Conservation (phyloP, 1,140 invertebrate genomes). For the Epicauta chinensis region DNA sequence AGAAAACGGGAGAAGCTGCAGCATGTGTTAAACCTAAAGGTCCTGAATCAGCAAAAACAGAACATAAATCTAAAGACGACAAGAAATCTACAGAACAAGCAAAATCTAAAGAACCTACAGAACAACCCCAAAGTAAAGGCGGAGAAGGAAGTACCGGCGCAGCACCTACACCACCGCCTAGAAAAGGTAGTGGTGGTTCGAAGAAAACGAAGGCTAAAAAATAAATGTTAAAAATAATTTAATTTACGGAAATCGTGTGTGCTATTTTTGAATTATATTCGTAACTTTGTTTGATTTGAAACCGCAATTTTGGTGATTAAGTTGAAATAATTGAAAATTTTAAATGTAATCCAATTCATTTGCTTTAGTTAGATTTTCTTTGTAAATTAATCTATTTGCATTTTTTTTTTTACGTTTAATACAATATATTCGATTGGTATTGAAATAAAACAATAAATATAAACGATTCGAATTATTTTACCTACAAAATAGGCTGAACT, state of each 20-base stretch:
- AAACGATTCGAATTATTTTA: not conserved
- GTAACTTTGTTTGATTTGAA: no score
- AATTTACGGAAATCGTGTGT: no score
- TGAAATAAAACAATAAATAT: not conserved
- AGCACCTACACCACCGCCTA: slow-evolving; percentile 26
- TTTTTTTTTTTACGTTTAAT: not conserved
- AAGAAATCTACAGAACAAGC: not conserved
- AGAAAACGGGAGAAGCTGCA: slow-evolving; percentile 18
- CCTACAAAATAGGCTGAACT: no score
- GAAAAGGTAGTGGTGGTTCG: slow-evolving; percentile 21
- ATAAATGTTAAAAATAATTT: no score
- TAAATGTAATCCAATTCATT: not conserved
- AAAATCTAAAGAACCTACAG: slow-evolving; percentile 6
- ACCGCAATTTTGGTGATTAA: no score
- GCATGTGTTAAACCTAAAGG: slow-evolving; percentile 9
- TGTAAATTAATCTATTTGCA: not conserved
- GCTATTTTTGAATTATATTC: no score
- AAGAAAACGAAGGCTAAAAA: slow-evolving; percentile 9
- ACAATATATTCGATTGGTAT: not conserved
- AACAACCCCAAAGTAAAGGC: slow-evolving; percentile 1
- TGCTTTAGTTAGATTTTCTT: not conserved
- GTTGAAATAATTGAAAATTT: no score
- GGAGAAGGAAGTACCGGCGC: not conserved
- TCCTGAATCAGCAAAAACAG: no score
- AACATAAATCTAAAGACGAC: slow-evolving; percentile 6